phyloP scores from a whole-genome alignment of 2,113 vertebrate genomes.

The Todiramphus chloris region DNA sequence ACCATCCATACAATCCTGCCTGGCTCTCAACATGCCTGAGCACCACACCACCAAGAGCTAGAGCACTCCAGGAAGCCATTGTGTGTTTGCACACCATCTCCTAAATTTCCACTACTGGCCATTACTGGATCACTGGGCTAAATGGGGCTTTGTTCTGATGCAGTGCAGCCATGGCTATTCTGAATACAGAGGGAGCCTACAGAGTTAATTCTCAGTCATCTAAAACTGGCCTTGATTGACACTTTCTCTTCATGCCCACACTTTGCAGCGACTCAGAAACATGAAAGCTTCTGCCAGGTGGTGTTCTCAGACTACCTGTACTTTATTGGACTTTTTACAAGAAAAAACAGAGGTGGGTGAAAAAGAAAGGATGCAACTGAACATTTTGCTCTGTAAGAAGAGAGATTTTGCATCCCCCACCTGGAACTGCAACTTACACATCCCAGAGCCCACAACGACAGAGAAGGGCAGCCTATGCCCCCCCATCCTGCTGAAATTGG shows the following conservation, averaged over 20 bases:
- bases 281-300: neutral
- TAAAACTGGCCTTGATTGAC: neutral
- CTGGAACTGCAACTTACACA: neutral
- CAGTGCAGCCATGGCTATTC: neutral
- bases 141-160: neutral
- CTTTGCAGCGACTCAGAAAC: neutral
- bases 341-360: neutral
- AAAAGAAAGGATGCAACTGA: neutral
- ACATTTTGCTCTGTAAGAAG: neutral
- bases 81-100: neutral
- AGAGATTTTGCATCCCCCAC: neutral
- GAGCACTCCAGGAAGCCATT: neutral
- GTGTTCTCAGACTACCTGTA: neutral
- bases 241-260: neutral
- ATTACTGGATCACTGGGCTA: neutral
- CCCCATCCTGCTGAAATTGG: neutral
- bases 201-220: neutral
- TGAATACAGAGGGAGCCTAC: neutral
- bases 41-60: neutral
- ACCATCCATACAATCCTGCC: neutral
- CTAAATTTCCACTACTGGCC: neutral
- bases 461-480: neutral
- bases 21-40: neutral
- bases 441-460: neutral
- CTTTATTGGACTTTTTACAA: neutral